Conservation (phyloP, 2,888 invertebrate genomes). For the Venusia cambrica region DNA sequence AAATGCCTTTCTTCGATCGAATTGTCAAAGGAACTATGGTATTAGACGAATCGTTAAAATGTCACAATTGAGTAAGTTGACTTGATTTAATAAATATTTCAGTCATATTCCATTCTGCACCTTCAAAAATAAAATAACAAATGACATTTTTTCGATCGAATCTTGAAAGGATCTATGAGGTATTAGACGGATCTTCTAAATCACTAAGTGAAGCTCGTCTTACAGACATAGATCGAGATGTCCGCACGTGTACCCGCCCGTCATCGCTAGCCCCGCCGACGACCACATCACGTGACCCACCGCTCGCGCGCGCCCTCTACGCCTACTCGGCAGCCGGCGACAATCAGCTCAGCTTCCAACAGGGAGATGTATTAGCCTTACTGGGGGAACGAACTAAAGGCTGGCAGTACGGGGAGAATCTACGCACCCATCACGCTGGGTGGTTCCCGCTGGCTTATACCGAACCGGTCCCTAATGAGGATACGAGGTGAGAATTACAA, state of each 20-base stretch:
- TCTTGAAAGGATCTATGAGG: no score
- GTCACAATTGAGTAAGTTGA: no score
- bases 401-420: conserved; percentile 98
- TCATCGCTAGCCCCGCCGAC: conserved; percentile 84
- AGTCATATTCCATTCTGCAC: no score
- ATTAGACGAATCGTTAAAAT: no score
- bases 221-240: conserved; percentile 48
- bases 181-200: no score
- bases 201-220: no score
- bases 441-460: conserved; percentile 99
- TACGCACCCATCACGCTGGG: conserved; percentile 93
- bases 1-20: no score
- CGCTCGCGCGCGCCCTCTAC: conserved; percentile 91
- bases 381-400: conserved; percentile 96
- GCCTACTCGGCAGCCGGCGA: conserved; percentile 94
- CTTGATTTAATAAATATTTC: no score
- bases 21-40: no score
- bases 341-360: conserved; percentile 95
- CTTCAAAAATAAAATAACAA: no score
- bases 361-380: conserved; percentile 93
- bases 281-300: conserved; percentile 83
- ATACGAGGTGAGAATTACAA: conserved; percentile 39
- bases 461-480: conserved; percentile 87
- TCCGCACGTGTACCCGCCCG: conserved; percentile 77
- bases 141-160: no score